Base-by-base conservation (phyloP, 2,113 vertebrate genomes). In the Pelmatolapia mariae region DNA sequence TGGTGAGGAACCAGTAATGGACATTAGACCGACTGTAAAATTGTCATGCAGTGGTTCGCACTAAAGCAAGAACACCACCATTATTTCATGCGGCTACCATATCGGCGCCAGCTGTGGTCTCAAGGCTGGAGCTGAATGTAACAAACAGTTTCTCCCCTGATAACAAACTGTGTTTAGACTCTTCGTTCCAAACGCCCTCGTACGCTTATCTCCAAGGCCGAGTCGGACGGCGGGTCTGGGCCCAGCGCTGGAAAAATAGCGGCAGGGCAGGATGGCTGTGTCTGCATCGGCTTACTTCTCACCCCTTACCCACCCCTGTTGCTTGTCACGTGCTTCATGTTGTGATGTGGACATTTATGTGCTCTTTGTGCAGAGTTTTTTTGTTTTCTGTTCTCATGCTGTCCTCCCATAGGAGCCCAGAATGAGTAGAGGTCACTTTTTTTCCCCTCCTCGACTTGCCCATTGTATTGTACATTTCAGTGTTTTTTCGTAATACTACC, bases 1-100 rank as follows among this genome's bases (percentile, higher is more conserved):
- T 56, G 22, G 53, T 0, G 22, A 56, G 53, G 11, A 4, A 56
- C 6, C 6, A 0, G 53, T 24, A 8, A 56, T 24, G 53, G 53
- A 56, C 53, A 24, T 56, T 24, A 56, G 53, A 54, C 3, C 53
- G n/a, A 54, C n/a, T 54, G n/a, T 56, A 8, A 56, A 56, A 56
- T 24, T 56, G 22, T 4, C 26, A 26, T 26, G 26, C 26, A 26
- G 26, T 26, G 26, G 24, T 57, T 57, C 7, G 2, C 54, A 57
- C 54, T 57, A 57, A 57, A 57, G 0, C 12, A 57, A 57, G 24
- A 57, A 26, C 24, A 1, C 54, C 54, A 57, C 54, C 12, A 57
- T 57, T 26, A 57, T 57, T 57, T 57, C 7, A 57, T 15, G 54
- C 24, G 0, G 3, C 54, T 57, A 57, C 0, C 54, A 57, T 57